Percentiles rank a stretch among this genome's conserved stretches.
phyloP scores from a whole-genome alignment of 2,113 vertebrate genomes.

The Peucedramus taeniatus region DNA sequence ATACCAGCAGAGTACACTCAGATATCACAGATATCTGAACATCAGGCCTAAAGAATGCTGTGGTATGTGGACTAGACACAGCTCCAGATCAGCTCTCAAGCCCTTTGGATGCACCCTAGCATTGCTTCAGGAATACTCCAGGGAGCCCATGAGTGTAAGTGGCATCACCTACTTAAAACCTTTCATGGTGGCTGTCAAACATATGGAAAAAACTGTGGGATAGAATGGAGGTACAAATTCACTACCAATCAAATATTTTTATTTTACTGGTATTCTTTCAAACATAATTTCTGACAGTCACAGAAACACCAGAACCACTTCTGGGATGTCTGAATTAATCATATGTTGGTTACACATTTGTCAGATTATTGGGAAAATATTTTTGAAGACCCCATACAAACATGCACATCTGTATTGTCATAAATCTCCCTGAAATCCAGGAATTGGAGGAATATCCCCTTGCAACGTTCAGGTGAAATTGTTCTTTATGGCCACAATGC shows the following conservation, averaged over 20 bases:
- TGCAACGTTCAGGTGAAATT: not conserved
- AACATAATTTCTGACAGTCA: not conserved
- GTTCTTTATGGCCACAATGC: not conserved
- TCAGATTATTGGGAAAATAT: not conserved
- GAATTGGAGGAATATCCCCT: not conserved
- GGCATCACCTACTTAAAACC: not conserved
- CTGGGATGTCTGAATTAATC: not conserved
- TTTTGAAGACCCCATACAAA: not conserved
- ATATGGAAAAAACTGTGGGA: not conserved
- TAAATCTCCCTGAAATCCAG: not conserved
- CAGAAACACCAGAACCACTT: not conserved
- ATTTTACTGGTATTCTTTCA: not conserved
- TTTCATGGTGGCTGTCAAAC: not conserved
- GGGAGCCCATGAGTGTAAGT: not conserved
- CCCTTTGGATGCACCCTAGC: not conserved
- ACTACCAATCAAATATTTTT: not conserved
- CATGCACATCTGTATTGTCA: not conserved
- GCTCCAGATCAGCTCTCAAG: not conserved
- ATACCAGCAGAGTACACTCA: not conserved
- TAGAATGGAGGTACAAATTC: not conserved
- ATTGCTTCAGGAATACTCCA: not conserved
- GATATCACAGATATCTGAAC: not conserved
- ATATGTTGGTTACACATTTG: not conserved
- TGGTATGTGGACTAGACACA: not conserved
- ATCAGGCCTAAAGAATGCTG: not conserved